Percentiles rank a stretch among this genome's conserved stretches.
Conservation (phyloP, 2,888 invertebrate genomes). For the Iphiclides podalirius region DNA sequence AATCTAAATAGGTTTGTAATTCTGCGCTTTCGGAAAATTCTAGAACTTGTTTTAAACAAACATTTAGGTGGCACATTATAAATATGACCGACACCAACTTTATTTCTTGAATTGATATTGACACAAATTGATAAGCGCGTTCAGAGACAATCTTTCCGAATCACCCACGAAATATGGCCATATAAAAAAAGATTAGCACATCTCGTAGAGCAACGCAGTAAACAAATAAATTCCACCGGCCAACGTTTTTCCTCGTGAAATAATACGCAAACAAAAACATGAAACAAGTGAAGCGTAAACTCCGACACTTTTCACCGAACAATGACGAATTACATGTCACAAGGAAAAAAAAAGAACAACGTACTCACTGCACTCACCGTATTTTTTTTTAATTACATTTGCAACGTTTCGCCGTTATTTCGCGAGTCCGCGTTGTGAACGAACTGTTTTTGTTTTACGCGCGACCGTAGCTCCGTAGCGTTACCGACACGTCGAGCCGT, state of each 20-base stretch:
- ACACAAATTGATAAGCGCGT: neutral
- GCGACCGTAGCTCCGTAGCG: slow-evolving; percentile 30
- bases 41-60: too few species aligned
- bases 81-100: too few species aligned
- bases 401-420: slow-evolving; percentile 34
- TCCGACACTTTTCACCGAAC: slow-evolving; percentile 27
- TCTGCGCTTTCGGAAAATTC: too few species aligned
- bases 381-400: slow-evolving; percentile 49
- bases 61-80: too few species aligned
- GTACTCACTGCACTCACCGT: slow-evolving; percentile 19
- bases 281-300: slow-evolving; percentile 17
- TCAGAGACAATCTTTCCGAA: slow-evolving; percentile 1
- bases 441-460: slow-evolving; percentile 36
- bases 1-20: too few species aligned
- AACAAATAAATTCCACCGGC: slow-evolving; percentile 32
- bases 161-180: slow-evolving; percentile 17
- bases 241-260: slow-evolving; percentile 23
- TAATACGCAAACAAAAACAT: slow-evolving; percentile 27
- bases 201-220: slow-evolving; percentile 28
- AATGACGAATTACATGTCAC: slow-evolving; percentile 1
- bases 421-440: slow-evolving; percentile 29
- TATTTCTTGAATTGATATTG: too few species aligned
- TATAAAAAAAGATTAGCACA: slow-evolving; percentile 29
- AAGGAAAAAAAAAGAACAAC: slow-evolving; percentile 8
- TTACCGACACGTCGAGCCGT: slow-evolving; percentile 39